Percentiles rank a stretch among this genome's conserved stretches.
phyloP scores from a whole-genome alignment of 2,888 invertebrate species.

The Dynastes hyllus region DNA sequence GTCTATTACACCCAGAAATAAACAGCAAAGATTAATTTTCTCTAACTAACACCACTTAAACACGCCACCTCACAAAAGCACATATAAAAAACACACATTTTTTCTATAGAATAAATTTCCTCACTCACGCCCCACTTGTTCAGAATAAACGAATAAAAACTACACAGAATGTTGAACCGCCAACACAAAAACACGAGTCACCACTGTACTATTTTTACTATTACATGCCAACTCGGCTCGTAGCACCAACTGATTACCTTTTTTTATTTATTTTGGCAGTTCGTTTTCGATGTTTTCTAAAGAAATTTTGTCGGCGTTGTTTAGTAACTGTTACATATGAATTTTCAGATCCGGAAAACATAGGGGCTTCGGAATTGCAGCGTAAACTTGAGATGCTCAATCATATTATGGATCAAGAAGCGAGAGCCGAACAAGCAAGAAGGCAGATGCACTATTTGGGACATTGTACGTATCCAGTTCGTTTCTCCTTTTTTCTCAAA shows the following conservation, averaged over 20 bases:
- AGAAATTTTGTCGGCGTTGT: not conserved
- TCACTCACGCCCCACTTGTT: not conserved
- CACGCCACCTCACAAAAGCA: constrained; percentile 4
- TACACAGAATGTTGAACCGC: not conserved
- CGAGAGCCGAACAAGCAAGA: constrained; percentile 83
- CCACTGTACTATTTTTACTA: constrained; percentile 1
- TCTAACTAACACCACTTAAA: no score
- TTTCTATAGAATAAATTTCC: not conserved
- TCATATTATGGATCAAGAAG: constrained; percentile 91
- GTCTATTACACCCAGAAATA: no score
- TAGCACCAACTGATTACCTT: not conserved
- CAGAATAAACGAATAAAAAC: not conserved
- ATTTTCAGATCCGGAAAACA: constrained; percentile 87
- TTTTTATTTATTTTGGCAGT: not conserved
- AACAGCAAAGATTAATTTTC: constrained; percentile 7
- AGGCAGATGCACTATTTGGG: constrained; percentile 87
- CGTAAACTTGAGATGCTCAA: constrained; percentile 93
- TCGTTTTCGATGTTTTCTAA: not conserved
- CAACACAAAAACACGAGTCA: not conserved
- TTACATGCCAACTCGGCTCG: not conserved
- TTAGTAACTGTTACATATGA: not conserved
- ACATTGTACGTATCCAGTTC: constrained; percentile 80
- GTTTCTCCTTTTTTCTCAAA: constrained; percentile 15
- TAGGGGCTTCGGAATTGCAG: constrained; percentile 90
- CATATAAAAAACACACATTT: not conserved